These are phyloP conservation scores for Morpho deidamia DNA, from an alignment of 2,888 invertebrate species.

Conservation along the genomic window DNA sequence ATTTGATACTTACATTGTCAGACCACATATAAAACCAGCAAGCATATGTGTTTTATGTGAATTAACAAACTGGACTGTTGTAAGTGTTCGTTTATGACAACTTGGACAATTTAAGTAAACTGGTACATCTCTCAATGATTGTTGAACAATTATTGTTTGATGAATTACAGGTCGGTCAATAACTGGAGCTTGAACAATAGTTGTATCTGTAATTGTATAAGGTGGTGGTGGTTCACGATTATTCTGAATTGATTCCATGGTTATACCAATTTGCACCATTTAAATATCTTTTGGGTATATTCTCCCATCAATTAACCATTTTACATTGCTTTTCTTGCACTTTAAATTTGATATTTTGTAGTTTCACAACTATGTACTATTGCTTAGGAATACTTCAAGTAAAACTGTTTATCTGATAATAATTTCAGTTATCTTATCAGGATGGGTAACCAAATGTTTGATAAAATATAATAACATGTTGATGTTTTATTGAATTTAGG, in stretches of 20 bases:
- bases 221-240: conserved; percentile 54
- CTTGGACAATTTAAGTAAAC: conserved; percentile 48
- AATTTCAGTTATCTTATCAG: conserved; percentile 26
- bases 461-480: not conserved
- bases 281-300: conserved; percentile 14
- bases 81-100: conserved; percentile 50
- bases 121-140: conserved; percentile 44
- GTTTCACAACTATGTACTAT: conserved; percentile 3
- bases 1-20: conserved; percentile 51
- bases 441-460: conserved; percentile 15
- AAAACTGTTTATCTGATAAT: conserved; percentile 19
- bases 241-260: conserved; percentile 30
- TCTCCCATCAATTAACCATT: conserved; percentile 8
- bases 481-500: not conserved
- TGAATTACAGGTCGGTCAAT: conserved; percentile 39
- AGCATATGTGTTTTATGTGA: conserved; percentile 61
- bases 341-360: not conserved
- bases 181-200: conserved; percentile 2
- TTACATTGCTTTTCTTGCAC: conserved; percentile 5
- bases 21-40: conserved; percentile 65
- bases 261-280: conserved; percentile 31
- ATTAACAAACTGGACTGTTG: conserved; percentile 55
- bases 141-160: conserved; percentile 49
- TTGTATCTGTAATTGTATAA: conserved; percentile 35
- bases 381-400: conserved; percentile 11